A percentile compares a stretch with the other conserved stretches of the same genome.
These are phyloP conservation scores for Drosophila mimica DNA, from an alignment of 2,888 invertebrate species.

Conservation along the genomic window DNA sequence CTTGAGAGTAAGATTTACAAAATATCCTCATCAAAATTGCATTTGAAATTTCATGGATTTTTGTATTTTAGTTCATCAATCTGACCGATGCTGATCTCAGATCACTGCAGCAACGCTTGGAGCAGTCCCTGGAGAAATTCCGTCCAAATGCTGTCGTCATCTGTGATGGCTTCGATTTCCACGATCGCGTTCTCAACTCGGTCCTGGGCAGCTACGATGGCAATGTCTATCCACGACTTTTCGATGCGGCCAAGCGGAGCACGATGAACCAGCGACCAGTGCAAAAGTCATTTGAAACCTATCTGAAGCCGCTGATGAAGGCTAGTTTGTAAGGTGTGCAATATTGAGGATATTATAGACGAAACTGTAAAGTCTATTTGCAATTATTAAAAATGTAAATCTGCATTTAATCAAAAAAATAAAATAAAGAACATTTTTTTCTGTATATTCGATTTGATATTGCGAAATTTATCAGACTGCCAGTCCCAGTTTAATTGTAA, in stretches of 20 bases:
- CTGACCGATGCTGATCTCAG: conserved; percentile 71
- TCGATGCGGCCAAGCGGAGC: conserved; percentile 92
- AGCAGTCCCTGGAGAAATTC: conserved; percentile 89
- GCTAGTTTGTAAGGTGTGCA: conserved; percentile 87
- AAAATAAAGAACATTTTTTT: neutral
- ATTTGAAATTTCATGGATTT: neutral
- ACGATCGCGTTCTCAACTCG: conserved; percentile 91
- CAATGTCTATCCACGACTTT: conserved; percentile 92
- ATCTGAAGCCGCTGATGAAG: conserved; percentile 92
- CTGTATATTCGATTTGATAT: neutral
- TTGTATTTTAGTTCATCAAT: conserved; percentile 62
- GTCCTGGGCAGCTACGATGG: conserved; percentile 93
- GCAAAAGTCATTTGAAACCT: conserved; percentile 88
- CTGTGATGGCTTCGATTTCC: conserved; percentile 95
- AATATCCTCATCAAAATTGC: neutral
- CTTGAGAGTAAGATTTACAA: conserved; percentile 87
- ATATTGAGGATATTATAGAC: neutral
- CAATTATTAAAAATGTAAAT: neutral
- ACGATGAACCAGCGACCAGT: conserved; percentile 93
- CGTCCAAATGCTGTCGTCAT: conserved; percentile 95
- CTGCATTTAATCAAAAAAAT: conserved; percentile 8
- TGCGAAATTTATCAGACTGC: neutral
- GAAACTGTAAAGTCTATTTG: neutral
- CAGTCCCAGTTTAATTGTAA: neutral
- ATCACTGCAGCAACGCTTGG: conserved; percentile 89